phyloP scores from a whole-genome alignment of 2,113 vertebrate genomes.

The Apteryx owenii region DNA sequence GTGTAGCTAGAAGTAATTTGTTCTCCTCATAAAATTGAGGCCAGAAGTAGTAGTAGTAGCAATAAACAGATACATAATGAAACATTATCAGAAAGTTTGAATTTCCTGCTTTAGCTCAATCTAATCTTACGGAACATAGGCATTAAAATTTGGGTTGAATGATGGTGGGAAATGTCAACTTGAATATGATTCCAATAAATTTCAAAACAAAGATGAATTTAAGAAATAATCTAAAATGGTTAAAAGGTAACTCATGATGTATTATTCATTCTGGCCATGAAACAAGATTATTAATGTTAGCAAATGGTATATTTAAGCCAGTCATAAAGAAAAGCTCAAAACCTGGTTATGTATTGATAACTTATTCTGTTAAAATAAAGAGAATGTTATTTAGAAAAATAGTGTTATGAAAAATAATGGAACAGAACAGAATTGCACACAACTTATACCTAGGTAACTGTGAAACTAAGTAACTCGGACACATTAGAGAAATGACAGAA shows the following conservation, averaged over 20 bases:
- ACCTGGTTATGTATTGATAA: accelerated
- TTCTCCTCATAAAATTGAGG: neutral
- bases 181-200: neutral
- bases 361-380: neutral
- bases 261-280: neutral
- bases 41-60: neutral
- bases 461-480: neutral
- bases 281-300: neutral
- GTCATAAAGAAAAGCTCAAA: neutral
- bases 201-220: neutral
- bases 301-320: neutral
- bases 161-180: neutral
- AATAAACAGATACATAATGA: neutral
- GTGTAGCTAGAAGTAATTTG: neutral
- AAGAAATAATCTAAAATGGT: neutral
- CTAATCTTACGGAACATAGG: neutral
- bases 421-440: neutral
- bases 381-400: neutral
- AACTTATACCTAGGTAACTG: neutral
- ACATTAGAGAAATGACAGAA: neutral
- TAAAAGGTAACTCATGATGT: neutral
- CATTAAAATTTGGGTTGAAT: neutral
- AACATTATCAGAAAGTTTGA: neutral
- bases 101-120: neutral
- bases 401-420: neutral